A percentile compares a stretch with the other conserved stretches of the same genome.
These are phyloP conservation scores for Ephydatia muelleri DNA, from an alignment of 37 sponge, comb jelly and placozoan genomes.

Conservation along the genomic window DNA sequence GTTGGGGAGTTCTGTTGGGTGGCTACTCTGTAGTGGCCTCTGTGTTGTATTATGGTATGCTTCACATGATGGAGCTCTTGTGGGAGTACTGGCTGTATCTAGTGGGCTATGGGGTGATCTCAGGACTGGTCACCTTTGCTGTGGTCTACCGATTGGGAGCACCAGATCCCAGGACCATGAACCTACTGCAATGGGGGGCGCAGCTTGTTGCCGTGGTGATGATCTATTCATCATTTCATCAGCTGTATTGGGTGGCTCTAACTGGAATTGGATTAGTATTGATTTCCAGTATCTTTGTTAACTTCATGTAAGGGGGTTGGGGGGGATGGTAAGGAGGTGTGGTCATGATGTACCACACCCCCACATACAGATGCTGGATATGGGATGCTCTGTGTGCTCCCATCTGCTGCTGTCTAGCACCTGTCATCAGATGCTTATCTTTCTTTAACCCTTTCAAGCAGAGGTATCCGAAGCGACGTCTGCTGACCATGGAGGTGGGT, in stretches of 20 bases:
- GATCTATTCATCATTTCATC: slow-evolving; percentile 18
- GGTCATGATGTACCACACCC: background rate
- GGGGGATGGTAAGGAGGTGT: slow-evolving; percentile 1
- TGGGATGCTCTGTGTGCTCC: background rate
- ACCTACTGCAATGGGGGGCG: slow-evolving; percentile 66
- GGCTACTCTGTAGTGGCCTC: slow-evolving; percentile 46
- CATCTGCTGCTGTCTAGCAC: background rate
- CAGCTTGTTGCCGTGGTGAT: slow-evolving; percentile 46
- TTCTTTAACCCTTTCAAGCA: slow-evolving; percentile 1
- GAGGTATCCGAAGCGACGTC: background rate
- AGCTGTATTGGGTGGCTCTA: slow-evolving; percentile 12
- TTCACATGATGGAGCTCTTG: slow-evolving; percentile 14
- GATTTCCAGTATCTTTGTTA: slow-evolving; percentile 8
- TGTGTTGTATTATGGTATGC: slow-evolving; percentile 23
- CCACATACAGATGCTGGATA: background rate
- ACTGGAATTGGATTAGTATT: background rate
- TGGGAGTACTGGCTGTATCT: slow-evolving; percentile 39
- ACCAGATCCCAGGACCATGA: slow-evolving; percentile 30
- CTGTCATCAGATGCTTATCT: background rate
- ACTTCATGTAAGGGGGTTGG: background rate
- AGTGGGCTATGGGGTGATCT: slow-evolving; percentile 29
- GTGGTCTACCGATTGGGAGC: slow-evolving; percentile 60
- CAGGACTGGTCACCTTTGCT: slow-evolving; percentile 71
- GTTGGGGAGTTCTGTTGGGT: slow-evolving; percentile 41
- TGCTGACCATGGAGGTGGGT: background rate